These are phyloP conservation scores for Planococcus citri DNA, from an alignment of 1,140 invertebrate species.

Conservation along the genomic window DNA sequence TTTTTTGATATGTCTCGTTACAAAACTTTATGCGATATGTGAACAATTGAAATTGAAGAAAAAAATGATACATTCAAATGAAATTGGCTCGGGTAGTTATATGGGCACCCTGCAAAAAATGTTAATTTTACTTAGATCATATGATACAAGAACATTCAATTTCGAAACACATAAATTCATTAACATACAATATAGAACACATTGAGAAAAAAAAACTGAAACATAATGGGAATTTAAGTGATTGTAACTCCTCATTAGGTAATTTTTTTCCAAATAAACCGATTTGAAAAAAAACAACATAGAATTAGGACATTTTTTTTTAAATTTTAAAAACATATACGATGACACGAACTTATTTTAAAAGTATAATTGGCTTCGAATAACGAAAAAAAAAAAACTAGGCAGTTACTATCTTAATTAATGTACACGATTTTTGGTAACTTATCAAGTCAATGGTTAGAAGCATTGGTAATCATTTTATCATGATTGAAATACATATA, in stretches of 20 bases:
- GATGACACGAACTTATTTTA: conserved; percentile 1
- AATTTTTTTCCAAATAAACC: no score
- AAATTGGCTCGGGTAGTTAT: neutral
- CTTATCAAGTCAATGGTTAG: neutral
- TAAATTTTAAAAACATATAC: neutral
- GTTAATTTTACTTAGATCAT: neutral
- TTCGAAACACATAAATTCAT: neutral
- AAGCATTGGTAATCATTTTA: neutral
- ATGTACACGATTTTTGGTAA: neutral
- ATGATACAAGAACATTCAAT: neutral
- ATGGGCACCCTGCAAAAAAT: neutral
- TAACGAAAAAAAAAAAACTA: neutral
- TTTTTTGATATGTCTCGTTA: no score
- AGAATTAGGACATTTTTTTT: neutral
- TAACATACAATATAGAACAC: neutral
- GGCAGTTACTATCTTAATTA: neutral
- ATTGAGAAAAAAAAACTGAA: neutral
- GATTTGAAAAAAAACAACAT: no score
- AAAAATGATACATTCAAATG: no score
- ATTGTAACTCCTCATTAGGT: no score
- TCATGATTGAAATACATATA: neutral
- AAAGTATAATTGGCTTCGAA: neutral
- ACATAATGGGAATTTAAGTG: neutral
- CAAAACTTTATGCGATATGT: no score
- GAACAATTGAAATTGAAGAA: no score